Conservation (phyloP, 2,797 vertebrate species). For the Protosalanx chinensis region DNA sequence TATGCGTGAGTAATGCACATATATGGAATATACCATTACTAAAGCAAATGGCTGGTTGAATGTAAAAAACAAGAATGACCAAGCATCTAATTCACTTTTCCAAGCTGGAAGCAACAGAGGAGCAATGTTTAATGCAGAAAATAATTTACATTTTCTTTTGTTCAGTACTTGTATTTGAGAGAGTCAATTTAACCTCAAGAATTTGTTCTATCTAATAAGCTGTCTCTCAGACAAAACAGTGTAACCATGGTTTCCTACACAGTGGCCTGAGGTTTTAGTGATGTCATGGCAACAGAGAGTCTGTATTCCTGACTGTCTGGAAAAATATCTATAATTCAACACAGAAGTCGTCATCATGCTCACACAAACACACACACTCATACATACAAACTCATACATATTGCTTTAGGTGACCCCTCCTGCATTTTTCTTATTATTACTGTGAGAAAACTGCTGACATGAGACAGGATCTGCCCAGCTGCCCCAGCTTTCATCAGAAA, state of each 20-base stretch:
- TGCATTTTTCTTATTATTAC: slow-evolving; percentile 42
- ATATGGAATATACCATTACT: neutral
- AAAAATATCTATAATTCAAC: slow-evolving; percentile 38
- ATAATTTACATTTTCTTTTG: slow-evolving; percentile 10
- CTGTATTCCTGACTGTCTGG: slow-evolving; percentile 4
- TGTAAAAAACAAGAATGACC: neutral
- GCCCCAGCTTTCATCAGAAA: slow-evolving; percentile 31
- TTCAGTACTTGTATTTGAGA: slow-evolving; percentile 12
- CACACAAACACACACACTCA: slow-evolving; percentile 10
- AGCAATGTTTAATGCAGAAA: neutral
- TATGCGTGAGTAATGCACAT: neutral
- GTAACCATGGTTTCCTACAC: slow-evolving; percentile 47
- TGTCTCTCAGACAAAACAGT: slow-evolving; percentile 11
- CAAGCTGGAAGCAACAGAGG: neutral
- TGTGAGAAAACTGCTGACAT: slow-evolving; percentile 35
- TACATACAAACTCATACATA: neutral
- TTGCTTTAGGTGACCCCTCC: slow-evolving; percentile 2
- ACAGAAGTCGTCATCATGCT: slow-evolving; percentile 22
- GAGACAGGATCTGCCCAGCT: slow-evolving; percentile 33
- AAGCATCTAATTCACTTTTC: neutral
- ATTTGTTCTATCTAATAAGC: slow-evolving; percentile 17
- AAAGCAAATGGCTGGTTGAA: slow-evolving; percentile 3
- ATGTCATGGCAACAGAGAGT: slow-evolving; percentile 35
- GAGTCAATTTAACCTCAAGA: slow-evolving; percentile 1
- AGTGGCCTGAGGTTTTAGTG: slow-evolving; percentile 25